Evolutionary conservation across 2,888 invertebrate species (phyloP).

Genomic region (Archips xylosteana): DNA sequence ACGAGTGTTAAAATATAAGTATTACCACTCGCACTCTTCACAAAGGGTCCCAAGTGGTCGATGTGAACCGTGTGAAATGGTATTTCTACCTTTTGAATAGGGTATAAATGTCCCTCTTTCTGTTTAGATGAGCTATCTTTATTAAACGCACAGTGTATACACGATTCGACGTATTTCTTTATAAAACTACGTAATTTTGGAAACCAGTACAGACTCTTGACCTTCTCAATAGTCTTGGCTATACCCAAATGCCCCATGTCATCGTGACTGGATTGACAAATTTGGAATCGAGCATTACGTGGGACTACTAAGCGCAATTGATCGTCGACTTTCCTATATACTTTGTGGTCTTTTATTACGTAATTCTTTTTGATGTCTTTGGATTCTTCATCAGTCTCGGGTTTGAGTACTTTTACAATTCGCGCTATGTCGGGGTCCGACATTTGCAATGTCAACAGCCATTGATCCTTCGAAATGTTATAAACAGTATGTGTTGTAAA

Average conservation of each 20-base stretch:
- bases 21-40: slow-evolving; percentile 33
- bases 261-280: not conserved
- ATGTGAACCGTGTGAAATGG: slow-evolving; percentile 29
- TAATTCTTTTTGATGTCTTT: slow-evolving; percentile 36
- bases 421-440: slow-evolving; percentile 40
- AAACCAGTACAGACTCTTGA: slow-evolving; percentile 20
- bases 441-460: slow-evolving; percentile 39
- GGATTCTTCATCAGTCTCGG: slow-evolving; percentile 24
- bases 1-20: slow-evolving; percentile 30
- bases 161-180: slow-evolving; percentile 26
- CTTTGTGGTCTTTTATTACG: slow-evolving; percentile 28
- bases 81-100: slow-evolving; percentile 14
- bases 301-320: slow-evolving; percentile 7
- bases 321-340: slow-evolving; percentile 32
- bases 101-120: slow-evolving; percentile 15
- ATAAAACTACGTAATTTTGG: slow-evolving; percentile 27
- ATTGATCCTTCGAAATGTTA: slow-evolving; percentile 39
- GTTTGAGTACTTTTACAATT: slow-evolving; percentile 37
- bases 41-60: slow-evolving; percentile 41
- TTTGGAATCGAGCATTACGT: not conserved
- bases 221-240: slow-evolving; percentile 15
- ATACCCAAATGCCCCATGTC: slow-evolving; percentile 25
- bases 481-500: not conserved
- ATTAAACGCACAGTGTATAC: slow-evolving; percentile 36
- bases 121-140: slow-evolving; percentile 24